Percentiles rank a stretch among this genome's conserved stretches.
Conservation (phyloP, 1,140 invertebrate genomes). For the Tetraneura akinire region DNA sequence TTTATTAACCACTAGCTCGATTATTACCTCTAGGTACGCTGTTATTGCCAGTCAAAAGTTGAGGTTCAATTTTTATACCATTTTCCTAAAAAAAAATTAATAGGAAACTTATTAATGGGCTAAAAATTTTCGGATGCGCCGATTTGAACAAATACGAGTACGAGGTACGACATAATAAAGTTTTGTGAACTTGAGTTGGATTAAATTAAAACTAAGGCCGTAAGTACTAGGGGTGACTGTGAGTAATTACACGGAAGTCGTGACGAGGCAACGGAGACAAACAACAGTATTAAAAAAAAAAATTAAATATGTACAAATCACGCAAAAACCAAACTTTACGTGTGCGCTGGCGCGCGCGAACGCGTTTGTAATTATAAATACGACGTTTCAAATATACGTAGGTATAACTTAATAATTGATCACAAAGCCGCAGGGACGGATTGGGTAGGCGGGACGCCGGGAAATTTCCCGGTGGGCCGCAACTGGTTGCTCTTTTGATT, state of each 20-base stretch:
- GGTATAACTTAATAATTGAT: no score
- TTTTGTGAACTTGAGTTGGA: neutral
- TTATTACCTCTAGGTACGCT: conserved; percentile 70
- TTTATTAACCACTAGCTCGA: conserved; percentile 73
- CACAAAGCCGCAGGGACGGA: no score
- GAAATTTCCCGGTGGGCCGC: no score
- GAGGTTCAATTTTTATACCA: conserved; percentile 98
- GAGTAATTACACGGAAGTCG: no score
- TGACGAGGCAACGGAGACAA: neutral
- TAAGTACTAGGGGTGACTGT: neutral
- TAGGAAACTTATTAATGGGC: neutral
- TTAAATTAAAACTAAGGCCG: no score
- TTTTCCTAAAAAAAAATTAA: conserved; percentile 85
- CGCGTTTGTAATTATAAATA: no score
- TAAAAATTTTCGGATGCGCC: conserved; percentile 95
- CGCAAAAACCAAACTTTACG: no score
- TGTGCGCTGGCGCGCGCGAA: no score
- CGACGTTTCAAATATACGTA: no score
- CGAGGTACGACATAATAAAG: conserved; percentile 90
- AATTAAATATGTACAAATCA: neutral
- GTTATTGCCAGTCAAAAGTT: conserved; percentile 90
- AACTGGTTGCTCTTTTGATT: no score
- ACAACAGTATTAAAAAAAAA: no score
- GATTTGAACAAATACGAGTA: conserved; percentile 99
- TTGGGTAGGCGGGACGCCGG: no score